Evolutionary conservation across 2,113 vertebrate species (phyloP).

Genomic region (Chroicocephalus ridibundus): DNA sequence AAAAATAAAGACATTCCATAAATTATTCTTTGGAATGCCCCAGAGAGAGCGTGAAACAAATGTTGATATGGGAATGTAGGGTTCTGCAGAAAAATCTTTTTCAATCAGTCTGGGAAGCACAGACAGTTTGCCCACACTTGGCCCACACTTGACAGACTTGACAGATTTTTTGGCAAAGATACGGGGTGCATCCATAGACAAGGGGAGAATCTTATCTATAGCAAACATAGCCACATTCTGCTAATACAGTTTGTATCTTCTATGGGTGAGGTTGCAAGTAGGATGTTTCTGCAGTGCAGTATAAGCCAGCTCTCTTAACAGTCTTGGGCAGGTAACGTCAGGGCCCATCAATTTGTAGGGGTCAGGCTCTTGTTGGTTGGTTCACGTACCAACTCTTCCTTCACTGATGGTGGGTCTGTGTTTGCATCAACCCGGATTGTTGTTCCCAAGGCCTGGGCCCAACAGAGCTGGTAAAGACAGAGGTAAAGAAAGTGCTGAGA

Average conservation of each 20-base stretch:
- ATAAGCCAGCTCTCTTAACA: not conserved
- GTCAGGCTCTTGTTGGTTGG: not conserved
- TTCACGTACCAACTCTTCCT: not conserved
- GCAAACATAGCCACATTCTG: not conserved
- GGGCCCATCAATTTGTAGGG: not conserved
- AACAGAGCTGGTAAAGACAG: not conserved
- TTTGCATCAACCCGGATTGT: not conserved
- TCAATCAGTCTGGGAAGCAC: not conserved
- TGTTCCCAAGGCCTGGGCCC: not conserved
- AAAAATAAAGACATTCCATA: not conserved
- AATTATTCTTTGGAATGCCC: not conserved
- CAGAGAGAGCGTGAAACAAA: not conserved
- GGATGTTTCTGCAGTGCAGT: not conserved
- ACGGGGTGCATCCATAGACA: not conserved
- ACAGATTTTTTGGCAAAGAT: constrained; percentile 21
- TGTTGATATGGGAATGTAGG: not conserved
- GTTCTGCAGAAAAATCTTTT: not conserved
- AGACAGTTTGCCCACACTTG: not conserved
- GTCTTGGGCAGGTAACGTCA: not conserved
- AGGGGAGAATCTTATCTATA: not conserved
- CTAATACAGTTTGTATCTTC: not conserved
- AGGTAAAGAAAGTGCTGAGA: not conserved
- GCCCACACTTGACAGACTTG: constrained; percentile 7
- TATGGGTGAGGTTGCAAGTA: not conserved
- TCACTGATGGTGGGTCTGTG: not conserved